phyloP scores from a whole-genome alignment of 2,888 invertebrate species.

The Imbricaverruca yamaguchii region DNA sequence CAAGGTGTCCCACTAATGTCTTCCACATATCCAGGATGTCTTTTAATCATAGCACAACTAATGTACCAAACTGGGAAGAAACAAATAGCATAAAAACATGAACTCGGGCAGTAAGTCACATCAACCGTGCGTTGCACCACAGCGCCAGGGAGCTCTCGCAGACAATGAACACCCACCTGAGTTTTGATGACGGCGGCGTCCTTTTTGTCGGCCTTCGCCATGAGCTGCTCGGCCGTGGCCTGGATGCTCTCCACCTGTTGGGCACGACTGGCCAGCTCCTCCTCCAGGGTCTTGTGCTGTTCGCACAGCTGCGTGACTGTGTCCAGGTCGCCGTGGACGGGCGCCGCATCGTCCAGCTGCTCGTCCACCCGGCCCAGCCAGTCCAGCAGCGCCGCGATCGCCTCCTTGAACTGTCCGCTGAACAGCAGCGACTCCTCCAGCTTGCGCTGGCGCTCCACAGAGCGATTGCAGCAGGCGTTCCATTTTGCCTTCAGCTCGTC shows the following conservation, averaged over 20 bases:
- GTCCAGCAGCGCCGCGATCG: conserved; percentile 83
- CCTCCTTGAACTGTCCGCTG: conserved; percentile 96
- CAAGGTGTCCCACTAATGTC: too few relatives aligned
- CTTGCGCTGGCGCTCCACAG: conserved; percentile 90
- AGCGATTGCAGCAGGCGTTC: conserved; percentile 87
- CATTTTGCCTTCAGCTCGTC: conserved; percentile 84
- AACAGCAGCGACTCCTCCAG: conserved; percentile 90
- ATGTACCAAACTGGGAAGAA: too few relatives aligned
- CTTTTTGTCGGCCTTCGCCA: conserved; percentile 61
- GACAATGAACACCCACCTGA: conserved; percentile 23
- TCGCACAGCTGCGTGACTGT: conserved; percentile 90
- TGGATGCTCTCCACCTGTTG: conserved; percentile 86
- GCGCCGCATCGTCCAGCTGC: conserved; percentile 63
- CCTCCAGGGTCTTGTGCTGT: conserved; percentile 86
- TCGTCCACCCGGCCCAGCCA: conserved; percentile 83
- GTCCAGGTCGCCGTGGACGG: conserved; percentile 91
- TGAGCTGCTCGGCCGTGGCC: conserved; percentile 80
- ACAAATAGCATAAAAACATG: too few relatives aligned
- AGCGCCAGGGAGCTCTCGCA: too few relatives aligned
- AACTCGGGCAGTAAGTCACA: too few relatives aligned
- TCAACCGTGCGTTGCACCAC: too few relatives aligned
- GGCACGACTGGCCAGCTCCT: conserved; percentile 76
- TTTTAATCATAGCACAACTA: too few relatives aligned
- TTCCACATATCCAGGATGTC: too few relatives aligned
- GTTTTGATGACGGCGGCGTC: conserved; percentile 63